phyloP scores from a whole-genome alignment of 2,888 invertebrate genomes.

The Alloscopus bannaensis region DNA sequence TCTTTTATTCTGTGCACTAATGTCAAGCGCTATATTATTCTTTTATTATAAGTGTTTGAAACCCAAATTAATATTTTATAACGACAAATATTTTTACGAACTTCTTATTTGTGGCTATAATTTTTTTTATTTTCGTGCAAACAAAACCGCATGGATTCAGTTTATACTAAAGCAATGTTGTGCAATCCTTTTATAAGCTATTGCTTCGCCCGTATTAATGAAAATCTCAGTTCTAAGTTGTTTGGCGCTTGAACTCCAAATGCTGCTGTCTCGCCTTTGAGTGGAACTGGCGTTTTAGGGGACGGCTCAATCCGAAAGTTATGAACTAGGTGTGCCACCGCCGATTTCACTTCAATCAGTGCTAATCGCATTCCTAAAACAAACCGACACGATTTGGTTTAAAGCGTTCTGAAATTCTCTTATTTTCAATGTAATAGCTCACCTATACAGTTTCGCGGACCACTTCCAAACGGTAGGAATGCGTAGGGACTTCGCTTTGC shows the following conservation, averaged over 20 bases:
- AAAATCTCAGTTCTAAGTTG: slow-evolving; percentile 18
- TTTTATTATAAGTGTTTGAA: not conserved
- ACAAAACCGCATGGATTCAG: not conserved
- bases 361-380: not conserved
- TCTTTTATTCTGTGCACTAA: not conserved
- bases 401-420: no score
- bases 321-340: slow-evolving; percentile 48
- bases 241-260: slow-evolving; percentile 1
- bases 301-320: slow-evolving; percentile 52
- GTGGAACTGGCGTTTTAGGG: slow-evolving; percentile 53
- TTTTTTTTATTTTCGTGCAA: no score
- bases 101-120: no score
- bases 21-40: no score
- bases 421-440: not conserved
- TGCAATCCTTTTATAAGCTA: no score
- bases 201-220: not conserved
- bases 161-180: not conserved
- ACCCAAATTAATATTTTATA: not conserved
- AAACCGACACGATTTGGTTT: no score
- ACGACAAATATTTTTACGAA: no score
- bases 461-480: slow-evolving; percentile 60
- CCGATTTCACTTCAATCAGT: slow-evolving; percentile 55
- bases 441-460: slow-evolving; percentile 64
- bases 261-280: not conserved
- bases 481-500: slow-evolving; percentile 48